Percentiles rank a stretch among this genome's conserved stretches.
These are phyloP conservation scores for Allenopithecus nigroviridis DNA, from an alignment of 2,797 vertebrate species.

Conservation along the genomic window DNA sequence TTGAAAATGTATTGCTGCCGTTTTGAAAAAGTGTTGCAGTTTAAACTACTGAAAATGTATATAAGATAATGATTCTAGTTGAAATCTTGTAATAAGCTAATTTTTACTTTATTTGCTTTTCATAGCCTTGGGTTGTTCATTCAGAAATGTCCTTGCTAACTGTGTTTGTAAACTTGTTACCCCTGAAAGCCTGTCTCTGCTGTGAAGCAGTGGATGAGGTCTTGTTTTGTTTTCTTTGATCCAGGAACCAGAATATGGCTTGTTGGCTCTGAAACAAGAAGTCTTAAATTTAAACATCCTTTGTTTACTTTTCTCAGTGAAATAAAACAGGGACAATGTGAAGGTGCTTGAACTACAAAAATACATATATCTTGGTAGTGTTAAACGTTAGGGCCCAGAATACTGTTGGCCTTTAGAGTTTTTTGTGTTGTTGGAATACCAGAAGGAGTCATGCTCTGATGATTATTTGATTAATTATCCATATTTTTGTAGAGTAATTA, in stretches of 20 bases:
- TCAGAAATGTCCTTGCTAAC: constrained; percentile 48
- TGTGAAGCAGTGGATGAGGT: not conserved
- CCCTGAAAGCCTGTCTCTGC: not conserved
- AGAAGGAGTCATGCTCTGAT: not conserved
- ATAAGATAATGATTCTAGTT: constrained; percentile 9
- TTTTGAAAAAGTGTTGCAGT: not conserved
- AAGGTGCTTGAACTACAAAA: not conserved
- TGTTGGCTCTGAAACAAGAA: constrained; percentile 51
- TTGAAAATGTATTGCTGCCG: constrained; percentile 20
- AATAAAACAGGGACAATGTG: constrained; percentile 15
- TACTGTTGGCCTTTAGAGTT: not conserved
- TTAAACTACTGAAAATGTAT: not conserved
- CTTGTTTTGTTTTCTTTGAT: constrained; percentile 64
- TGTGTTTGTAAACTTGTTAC: not conserved
- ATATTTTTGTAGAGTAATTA: constrained; percentile 15
- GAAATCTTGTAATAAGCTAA: not conserved
- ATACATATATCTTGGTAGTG: not conserved
- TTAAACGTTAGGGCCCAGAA: not conserved
- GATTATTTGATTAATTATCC: constrained; percentile 2
- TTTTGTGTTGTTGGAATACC: not conserved
- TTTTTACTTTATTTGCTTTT: constrained; percentile 44
- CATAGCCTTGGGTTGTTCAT: not conserved
- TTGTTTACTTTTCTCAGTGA: constrained; percentile 59
- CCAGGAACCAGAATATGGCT: constrained; percentile 37
- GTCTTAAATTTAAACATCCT: constrained; percentile 54